Evolutionary conservation across 2,797 vertebrate species (phyloP), one percentile per base, ranked within the genome.

Genomic region (Streptopelia turtur): DNA sequence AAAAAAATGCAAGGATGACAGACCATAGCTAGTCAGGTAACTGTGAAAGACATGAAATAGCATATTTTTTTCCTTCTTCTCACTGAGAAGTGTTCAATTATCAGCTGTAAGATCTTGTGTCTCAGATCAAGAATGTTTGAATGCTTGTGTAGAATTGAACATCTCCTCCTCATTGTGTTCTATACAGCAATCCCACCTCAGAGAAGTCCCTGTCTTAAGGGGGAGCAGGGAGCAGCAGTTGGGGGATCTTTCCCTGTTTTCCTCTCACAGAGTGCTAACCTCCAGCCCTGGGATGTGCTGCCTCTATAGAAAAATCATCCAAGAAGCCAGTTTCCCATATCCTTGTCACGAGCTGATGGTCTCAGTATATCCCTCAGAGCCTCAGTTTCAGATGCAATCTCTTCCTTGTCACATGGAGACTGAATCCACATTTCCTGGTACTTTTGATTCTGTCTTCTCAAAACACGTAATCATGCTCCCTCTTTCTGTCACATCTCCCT

Each of bases 31-130:
- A 72, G 64, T 92, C 78, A 92, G 79, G 18, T 89, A 95, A 80
- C 92, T 95, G 96, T 80, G 92, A 95, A 97, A 47, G 49, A 91
- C 87, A 90, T 96, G 71, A 97, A 96, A 93, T 77, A 89, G 53
- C 43, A 1, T 65, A 31, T 69, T 90, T 93, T 90, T 90, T 91
- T 75, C 55, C n/a, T 74, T 88, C 37, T 90, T 90, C 64, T 89
- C 66, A 30, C 78, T 45, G 49, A 79, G 56, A 95, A 87, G 88
- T 70, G 81, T 93, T 92, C 90, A 95, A 95, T 96, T 97, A 96
- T 92, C 94, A 95, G 74, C 59, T 95, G 3, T 90, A 90, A 95
- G 86, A 90, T 90, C 88, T 94, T 78, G 8, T 69, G 31, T 52
- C 83, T 94, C 66, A 95, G 74, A 76, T 89, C 70, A 94, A 43